Conservation (phyloP, 1,140 invertebrate species). For the Drosophila bipectinata region DNA sequence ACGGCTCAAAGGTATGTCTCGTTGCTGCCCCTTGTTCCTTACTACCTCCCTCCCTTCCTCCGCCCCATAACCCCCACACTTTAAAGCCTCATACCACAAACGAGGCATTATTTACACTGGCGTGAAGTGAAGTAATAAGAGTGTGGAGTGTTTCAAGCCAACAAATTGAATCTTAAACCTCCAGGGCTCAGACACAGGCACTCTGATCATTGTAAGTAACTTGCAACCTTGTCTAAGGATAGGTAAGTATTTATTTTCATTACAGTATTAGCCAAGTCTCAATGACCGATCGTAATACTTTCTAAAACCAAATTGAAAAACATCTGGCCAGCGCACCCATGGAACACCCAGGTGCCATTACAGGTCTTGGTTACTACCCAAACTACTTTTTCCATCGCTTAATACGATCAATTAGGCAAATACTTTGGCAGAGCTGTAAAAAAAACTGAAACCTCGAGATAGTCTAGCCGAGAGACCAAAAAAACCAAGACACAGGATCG, state of each 20-base stretch:
- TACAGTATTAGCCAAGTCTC: no score
- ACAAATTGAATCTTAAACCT: slow-evolving; percentile 32
- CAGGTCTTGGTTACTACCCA: slow-evolving; percentile 23
- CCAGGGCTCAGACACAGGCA: slow-evolving; percentile 4
- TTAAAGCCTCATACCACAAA: slow-evolving; percentile 2
- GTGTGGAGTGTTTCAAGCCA: slow-evolving; percentile 42
- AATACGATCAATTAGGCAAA: slow-evolving; percentile 75
- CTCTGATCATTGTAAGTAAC: no score
- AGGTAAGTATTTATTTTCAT: no score
- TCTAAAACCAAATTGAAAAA: not conserved
- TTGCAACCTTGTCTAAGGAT: no score
- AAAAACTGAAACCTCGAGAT: slow-evolving; percentile 30
- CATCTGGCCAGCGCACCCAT: slow-evolving; percentile 28
- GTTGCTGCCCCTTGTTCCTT: slow-evolving; percentile 37
- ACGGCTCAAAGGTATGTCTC: slow-evolving; percentile 73
- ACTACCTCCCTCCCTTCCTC: slow-evolving; percentile 11
- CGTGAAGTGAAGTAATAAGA: slow-evolving; percentile 77
- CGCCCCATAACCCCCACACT: not conserved
- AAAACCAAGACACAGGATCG: slow-evolving; percentile 2
- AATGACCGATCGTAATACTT: not conserved
- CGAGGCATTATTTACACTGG: slow-evolving; percentile 52
- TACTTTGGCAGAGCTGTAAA: slow-evolving; percentile 32
- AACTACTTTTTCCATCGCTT: slow-evolving; percentile 49
- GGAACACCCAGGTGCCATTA: slow-evolving; percentile 12
- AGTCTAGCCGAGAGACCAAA: not conserved